Evolutionary conservation across 2,113 vertebrate species (phyloP), one percentile per base, ranked within the genome.

Genomic region (Limanda limanda): DNA sequence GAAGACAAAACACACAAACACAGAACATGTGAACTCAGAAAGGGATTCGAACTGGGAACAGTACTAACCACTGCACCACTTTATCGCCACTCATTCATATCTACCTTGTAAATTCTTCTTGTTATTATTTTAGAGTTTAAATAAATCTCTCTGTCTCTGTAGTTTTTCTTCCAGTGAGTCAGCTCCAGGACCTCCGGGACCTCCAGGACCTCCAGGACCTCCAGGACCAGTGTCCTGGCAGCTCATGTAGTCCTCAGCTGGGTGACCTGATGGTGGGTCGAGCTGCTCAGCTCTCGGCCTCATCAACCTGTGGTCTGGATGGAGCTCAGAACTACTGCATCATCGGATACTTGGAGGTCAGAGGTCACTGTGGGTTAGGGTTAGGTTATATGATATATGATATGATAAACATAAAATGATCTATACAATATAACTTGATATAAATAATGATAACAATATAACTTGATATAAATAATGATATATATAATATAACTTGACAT

Each of bases 271-370:
- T 97, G 52, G 84, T 93, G 74, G 96, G 97, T 45, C 94, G 95
- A 2, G 91, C 90, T 1, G 77, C 82, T 2, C 95, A 95, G 15
- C 93, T 97, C 23, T 95, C 81, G 0, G 94, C 95, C 35, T 94
- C 96, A 0, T 98, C 96, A 24, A 98, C 96, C 13, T 98, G 96
- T 13, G 95, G 96, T 14, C 83, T 94, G 63, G 80, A 78, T 0
- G 71, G 85, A 56, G 94, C 95, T 48, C 93, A 97, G 84, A 95
- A 93, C 52, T 97, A 97, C 79, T 98, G 97, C 91, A 97, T 97
- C 82, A 78, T 97, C 15, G 92, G 96, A 83, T 95, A 97, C 86
- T 88, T 98, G 11, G 94, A 97, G 96, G 96, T 98, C 58, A 56
- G n/a, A 55, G 74, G 23, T 2, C 55, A 7, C 48, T 52, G 35